Evolutionary conservation across 2,888 invertebrate genomes (phyloP).

Genomic region (Aphodius sticticus): DNA sequence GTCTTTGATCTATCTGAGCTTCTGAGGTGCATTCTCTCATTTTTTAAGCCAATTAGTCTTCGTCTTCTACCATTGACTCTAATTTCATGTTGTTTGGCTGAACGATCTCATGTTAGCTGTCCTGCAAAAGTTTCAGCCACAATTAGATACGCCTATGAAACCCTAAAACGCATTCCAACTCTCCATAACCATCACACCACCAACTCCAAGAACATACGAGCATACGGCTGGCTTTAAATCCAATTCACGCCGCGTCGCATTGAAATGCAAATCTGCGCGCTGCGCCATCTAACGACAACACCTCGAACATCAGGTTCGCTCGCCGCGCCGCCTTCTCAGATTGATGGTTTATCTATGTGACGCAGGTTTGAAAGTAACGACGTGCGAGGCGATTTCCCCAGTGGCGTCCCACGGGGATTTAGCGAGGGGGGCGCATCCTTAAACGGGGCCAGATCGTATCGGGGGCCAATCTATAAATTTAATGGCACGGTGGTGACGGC

Average conservation of each 20-base stretch:
- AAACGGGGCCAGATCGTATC: neutral
- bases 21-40: no score
- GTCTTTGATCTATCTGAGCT: no score
- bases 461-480: neutral
- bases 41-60: no score
- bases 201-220: no score
- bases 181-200: no score
- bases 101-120: no score
- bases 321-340: slow-evolving; percentile 7
- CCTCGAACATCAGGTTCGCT: slow-evolving; percentile 5
- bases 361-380: slow-evolving; percentile 13
- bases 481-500: neutral
- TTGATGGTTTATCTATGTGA: slow-evolving; percentile 24
- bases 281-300: slow-evolving; percentile 5
- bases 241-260: neutral
- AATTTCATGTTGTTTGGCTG: no score
- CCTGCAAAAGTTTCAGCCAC: no score
- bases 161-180: no score
- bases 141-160: no score
- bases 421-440: neutral
- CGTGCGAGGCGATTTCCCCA: slow-evolving; percentile 20
- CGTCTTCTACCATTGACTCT: no score
- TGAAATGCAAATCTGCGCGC: slow-evolving; percentile 5
- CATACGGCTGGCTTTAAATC: neutral
- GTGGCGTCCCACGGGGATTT: neutral